phyloP scores from a whole-genome alignment of 2,113 vertebrate species.

The Oenanthe melanoleuca region DNA sequence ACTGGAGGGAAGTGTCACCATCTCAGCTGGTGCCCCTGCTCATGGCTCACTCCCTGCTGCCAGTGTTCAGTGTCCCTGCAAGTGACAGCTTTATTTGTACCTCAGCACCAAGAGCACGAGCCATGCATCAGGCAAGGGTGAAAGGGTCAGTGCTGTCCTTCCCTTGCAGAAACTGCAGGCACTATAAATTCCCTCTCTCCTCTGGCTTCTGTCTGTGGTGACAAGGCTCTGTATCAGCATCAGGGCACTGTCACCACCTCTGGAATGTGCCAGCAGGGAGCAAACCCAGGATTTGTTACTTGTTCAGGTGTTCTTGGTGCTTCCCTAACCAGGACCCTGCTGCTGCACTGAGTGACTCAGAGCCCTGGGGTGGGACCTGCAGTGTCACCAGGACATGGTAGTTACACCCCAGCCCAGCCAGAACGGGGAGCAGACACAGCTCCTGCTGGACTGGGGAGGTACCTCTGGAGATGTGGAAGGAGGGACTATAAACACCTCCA shows the following conservation, averaged over 20 bases:
- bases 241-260: not conserved
- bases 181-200: not conserved
- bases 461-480: not conserved
- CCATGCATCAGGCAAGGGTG: not conserved
- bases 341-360: accelerated
- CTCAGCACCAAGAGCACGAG: not conserved
- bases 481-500: not conserved
- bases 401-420: accelerated
- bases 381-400: accelerated
- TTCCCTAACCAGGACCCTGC: accelerated
- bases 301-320: not conserved
- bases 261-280: accelerated
- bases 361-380: accelerated
- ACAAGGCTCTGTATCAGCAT: not conserved
- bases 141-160: not conserved
- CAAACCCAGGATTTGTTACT: not conserved
- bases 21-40: not conserved
- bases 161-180: not conserved
- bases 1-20: accelerated
- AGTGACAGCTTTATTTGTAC: not conserved
- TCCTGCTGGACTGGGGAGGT: not conserved
- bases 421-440: not conserved
- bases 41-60: not conserved
- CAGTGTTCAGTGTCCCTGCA: not conserved
- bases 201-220: not conserved